phyloP scores from a whole-genome alignment of 2,797 vertebrate genomes.

The Hoplostethus atlanticus region DNA sequence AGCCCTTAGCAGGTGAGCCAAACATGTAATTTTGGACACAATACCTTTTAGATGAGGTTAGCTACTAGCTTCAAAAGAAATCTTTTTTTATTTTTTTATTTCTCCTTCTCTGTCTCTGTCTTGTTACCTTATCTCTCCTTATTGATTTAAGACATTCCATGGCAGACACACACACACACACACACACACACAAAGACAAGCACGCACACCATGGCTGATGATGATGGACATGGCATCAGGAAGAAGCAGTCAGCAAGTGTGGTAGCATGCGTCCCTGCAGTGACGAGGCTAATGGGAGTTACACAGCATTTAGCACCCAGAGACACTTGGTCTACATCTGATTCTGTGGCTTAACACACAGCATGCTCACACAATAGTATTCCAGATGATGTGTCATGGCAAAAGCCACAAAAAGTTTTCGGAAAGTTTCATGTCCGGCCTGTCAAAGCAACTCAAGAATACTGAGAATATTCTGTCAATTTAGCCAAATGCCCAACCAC shows the following conservation, averaged over 20 bases:
- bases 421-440: slow-evolving; percentile 31
- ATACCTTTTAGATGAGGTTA: too few relatives aligned
- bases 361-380: slow-evolving; percentile 22
- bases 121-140: background rate
- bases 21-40: too few relatives aligned
- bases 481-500: slow-evolving; percentile 44
- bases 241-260: background rate
- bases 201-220: background rate
- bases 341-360: background rate
- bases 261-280: slow-evolving; percentile 9
- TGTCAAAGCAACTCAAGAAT: slow-evolving; percentile 35
- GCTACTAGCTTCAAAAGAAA: too few relatives aligned
- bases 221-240: too few relatives aligned
- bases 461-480: slow-evolving; percentile 56
- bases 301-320: slow-evolving; percentile 23
- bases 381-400: slow-evolving; percentile 19
- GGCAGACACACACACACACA: slow-evolving; percentile 1
- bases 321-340: slow-evolving; percentile 23
- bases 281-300: slow-evolving; percentile 51
- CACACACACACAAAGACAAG: background rate
- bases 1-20: too few relatives aligned
- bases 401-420: slow-evolving; percentile 18
- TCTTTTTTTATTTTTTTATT: background rate
- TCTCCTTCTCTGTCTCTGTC: slow-evolving; percentile 3
- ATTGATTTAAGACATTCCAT: slow-evolving; percentile 22